phyloP scores from a whole-genome alignment of 1,140 invertebrate genomes.

The Hycleus cichorii region DNA sequence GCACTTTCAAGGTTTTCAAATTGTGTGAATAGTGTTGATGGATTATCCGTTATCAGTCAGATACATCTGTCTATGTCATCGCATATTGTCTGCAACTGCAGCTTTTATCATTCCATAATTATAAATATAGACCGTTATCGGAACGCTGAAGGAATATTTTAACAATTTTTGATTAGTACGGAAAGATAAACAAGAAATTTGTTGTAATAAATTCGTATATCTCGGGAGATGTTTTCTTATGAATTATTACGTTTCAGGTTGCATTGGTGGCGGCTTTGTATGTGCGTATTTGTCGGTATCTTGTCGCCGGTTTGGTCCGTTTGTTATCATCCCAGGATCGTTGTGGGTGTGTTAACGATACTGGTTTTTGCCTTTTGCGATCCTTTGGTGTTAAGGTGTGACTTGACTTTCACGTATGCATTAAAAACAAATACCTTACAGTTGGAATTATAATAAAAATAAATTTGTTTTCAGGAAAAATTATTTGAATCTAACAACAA shows the following conservation, averaged over 20 bases:
- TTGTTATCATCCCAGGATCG: neutral
- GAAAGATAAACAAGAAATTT: neutral
- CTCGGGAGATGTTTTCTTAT: neutral
- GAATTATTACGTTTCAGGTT: slow-evolving; percentile 9
- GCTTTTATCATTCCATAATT: slow-evolving; percentile 1
- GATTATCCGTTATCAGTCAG: slow-evolving; percentile 13
- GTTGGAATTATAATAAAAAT: neutral
- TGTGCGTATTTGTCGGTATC: slow-evolving; percentile 4
- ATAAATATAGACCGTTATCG: neutral
- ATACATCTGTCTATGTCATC: slow-evolving; percentile 32
- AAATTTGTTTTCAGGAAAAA: too few relatives aligned
- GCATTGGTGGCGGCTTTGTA: neutral
- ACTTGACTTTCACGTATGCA: slow-evolving; percentile 14
- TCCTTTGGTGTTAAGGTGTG: slow-evolving; percentile 16
- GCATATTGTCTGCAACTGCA: slow-evolving; percentile 25
- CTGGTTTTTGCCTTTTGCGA: slow-evolving; percentile 17
- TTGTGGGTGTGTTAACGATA: slow-evolving; percentile 13
- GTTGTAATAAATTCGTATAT: neutral
- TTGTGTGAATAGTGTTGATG: slow-evolving; percentile 1
- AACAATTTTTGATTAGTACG: neutral
- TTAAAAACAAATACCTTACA: slow-evolving; percentile 4
- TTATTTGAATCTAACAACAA: neutral
- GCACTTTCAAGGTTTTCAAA: slow-evolving; percentile 17
- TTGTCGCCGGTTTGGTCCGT: slow-evolving; percentile 5
- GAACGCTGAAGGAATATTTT: too few relatives aligned